phyloP scores from a whole-genome alignment of 1,140 invertebrate genomes.

The Oedothorax gibbosus region DNA sequence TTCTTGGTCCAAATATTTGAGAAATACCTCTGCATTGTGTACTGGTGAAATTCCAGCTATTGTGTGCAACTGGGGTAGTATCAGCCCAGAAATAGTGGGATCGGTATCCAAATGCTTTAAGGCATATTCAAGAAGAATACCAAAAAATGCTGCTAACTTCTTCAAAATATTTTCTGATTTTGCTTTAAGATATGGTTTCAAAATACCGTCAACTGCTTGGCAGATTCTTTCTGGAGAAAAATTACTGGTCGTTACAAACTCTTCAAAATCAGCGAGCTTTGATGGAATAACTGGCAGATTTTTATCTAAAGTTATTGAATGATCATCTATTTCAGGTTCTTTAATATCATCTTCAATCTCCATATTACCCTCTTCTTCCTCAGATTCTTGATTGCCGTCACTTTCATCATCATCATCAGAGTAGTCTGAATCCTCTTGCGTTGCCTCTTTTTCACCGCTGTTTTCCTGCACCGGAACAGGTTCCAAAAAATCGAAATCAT shows the following conservation, averaged over 20 bases:
- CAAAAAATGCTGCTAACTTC: slow-evolving; percentile 79
- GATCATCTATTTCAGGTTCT: neutral
- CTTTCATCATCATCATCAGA: slow-evolving; percentile 59
- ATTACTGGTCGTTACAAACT: slow-evolving; percentile 66
- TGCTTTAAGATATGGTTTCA: slow-evolving; percentile 84
- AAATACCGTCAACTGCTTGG: slow-evolving; percentile 82
- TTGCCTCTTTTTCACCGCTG: slow-evolving; percentile 64
- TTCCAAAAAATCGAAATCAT: slow-evolving; percentile 69
- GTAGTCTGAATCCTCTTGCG: slow-evolving; percentile 65
- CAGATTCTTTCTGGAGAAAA: slow-evolving; percentile 76
- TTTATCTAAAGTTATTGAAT: slow-evolving; percentile 74
- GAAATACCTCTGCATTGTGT: slow-evolving; percentile 75
- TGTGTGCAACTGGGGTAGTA: slow-evolving; percentile 80
- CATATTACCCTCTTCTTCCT: slow-evolving; percentile 34
- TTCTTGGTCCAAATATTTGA: slow-evolving; percentile 81
- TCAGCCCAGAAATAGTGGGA: slow-evolving; percentile 69
- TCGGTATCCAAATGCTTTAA: slow-evolving; percentile 74
- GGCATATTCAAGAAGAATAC: slow-evolving; percentile 80
- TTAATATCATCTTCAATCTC: slow-evolving; percentile 40
- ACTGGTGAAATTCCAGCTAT: slow-evolving; percentile 78
- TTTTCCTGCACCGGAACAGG: slow-evolving; percentile 64
- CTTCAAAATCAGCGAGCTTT: slow-evolving; percentile 76
- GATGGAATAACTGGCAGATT: slow-evolving; percentile 78
- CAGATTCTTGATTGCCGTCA: slow-evolving; percentile 1
- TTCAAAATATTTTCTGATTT: slow-evolving; percentile 81